These are phyloP conservation scores for Staurois parvus DNA, from an alignment of 2,797 vertebrate species.

Conservation along the genomic window DNA sequence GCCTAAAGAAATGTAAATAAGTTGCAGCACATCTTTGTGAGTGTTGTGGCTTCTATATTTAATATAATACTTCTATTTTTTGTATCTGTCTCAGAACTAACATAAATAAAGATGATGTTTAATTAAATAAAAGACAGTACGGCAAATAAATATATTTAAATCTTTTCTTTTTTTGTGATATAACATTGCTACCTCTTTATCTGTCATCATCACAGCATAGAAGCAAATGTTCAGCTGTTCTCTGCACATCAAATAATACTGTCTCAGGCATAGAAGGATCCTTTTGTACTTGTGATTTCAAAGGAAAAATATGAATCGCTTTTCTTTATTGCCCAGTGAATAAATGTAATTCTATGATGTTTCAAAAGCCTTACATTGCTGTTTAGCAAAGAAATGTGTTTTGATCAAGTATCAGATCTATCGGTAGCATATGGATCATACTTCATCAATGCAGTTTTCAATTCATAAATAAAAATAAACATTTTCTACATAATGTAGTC, in stretches of 20 bases:
- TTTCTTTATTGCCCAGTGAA: slow-evolving; percentile 8
- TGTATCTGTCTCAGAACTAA: not conserved
- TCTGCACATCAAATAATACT: slow-evolving; percentile 14
- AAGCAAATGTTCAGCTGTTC: slow-evolving; percentile 34
- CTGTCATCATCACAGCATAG: slow-evolving; percentile 33
- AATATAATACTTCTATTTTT: not conserved
- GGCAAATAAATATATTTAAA: slow-evolving; percentile 44
- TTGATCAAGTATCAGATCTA: slow-evolving; percentile 52
- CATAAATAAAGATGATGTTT: not conserved
- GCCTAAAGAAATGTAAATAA: no score
- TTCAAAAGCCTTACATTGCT: slow-evolving; percentile 29
- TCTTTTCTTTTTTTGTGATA: slow-evolving; percentile 15
- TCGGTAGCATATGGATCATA: slow-evolving; percentile 43
- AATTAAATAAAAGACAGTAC: not conserved
- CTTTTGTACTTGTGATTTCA: slow-evolving; percentile 44
- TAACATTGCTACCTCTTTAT: slow-evolving; percentile 3
- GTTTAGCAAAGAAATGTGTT: slow-evolving; percentile 33
- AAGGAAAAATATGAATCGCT: slow-evolving; percentile 32
- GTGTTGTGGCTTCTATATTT: not conserved
- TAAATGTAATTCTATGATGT: slow-evolving; percentile 46
- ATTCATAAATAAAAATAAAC: slow-evolving; percentile 12
- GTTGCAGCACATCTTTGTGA: no score
- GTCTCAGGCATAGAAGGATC: slow-evolving; percentile 24
- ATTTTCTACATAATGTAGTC: slow-evolving; percentile 20
- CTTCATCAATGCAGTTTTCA: slow-evolving; percentile 29